These are phyloP conservation scores for Ibycter americanus DNA, from an alignment of 2,797 vertebrate genomes.

Conservation along the genomic window DNA sequence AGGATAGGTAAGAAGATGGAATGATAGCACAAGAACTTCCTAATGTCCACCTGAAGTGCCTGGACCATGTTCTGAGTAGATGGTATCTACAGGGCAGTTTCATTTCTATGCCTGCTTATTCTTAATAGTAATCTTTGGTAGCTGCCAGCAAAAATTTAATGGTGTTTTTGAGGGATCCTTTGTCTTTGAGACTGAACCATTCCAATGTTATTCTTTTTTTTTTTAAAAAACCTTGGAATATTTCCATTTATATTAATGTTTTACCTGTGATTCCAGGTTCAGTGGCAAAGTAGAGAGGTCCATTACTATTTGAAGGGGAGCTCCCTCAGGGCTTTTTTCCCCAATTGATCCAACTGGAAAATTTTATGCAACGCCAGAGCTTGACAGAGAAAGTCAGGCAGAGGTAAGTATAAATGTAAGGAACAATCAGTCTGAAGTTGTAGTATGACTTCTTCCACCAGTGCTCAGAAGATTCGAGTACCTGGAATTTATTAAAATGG, in stretches of 20 bases:
- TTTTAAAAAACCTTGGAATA: neutral
- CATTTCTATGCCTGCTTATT: neutral
- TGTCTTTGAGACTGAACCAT: neutral
- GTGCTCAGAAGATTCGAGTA: neutral
- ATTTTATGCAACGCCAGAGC: constrained; percentile 78
- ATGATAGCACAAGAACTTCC: neutral
- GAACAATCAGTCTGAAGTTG: neutral
- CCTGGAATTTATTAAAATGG: neutral
- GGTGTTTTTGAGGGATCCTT: neutral
- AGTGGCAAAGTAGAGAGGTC: constrained; percentile 80
- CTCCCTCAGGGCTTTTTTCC: constrained; percentile 75
- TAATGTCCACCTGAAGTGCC: too few relatives aligned
- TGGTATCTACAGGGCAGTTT: neutral
- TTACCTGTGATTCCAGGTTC: constrained; percentile 69
- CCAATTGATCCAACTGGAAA: constrained; percentile 77
- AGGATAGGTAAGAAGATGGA: neutral
- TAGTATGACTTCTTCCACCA: neutral
- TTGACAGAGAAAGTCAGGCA: constrained; percentile 84
- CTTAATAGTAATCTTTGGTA: neutral
- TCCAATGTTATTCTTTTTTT: neutral
- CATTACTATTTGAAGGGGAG: constrained; percentile 80
- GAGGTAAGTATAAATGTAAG: constrained; percentile 70
- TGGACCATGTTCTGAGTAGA: neutral
- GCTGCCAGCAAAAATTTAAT: neutral
- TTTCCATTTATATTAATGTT: neutral